Conservation (phyloP, 2,888 invertebrate genomes). For the Macrosoma leucophasiata region DNA sequence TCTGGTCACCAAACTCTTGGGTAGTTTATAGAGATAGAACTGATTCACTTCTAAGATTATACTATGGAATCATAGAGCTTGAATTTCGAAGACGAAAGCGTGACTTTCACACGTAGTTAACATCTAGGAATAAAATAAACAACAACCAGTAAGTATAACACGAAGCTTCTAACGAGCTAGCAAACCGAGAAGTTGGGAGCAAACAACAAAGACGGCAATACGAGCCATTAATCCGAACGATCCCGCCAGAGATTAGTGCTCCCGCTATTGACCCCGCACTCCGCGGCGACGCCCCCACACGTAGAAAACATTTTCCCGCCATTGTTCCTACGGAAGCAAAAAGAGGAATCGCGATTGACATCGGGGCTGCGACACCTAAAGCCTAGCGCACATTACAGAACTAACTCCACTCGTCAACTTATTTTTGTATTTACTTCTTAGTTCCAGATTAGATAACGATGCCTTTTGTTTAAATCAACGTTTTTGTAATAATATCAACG, state of each 20-base stretch:
- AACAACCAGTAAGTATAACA: no score
- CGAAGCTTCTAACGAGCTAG: conserved; percentile 50
- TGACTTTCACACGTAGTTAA: no score
- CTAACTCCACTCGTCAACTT: conserved; percentile 34
- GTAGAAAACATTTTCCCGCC: conserved; percentile 66
- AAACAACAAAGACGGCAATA: conserved; percentile 65
- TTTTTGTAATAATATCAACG: no score
- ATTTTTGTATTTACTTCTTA: conserved; percentile 39
- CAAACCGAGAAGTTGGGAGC: conserved; percentile 51
- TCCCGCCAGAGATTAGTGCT: conserved; percentile 66
- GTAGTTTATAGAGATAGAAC: no score
- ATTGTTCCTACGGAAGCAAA: conserved; percentile 64
- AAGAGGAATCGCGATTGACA: conserved; percentile 61
- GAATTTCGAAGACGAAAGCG: no score
- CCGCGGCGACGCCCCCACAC: conserved; percentile 43
- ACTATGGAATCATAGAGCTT: no score
- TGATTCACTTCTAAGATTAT: no score
- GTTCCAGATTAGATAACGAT: conserved; percentile 15
- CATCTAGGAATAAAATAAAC: no score
- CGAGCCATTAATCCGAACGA: conserved; percentile 68
- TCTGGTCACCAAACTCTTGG: no score
- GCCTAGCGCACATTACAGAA: conserved; percentile 2
- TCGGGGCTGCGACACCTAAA: conserved; percentile 35
- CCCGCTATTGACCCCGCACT: conserved; percentile 53
- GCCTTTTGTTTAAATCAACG: no score